Base-by-base conservation (phyloP, 2,797 vertebrate genomes). In the Rhodeus uyekii region DNA sequence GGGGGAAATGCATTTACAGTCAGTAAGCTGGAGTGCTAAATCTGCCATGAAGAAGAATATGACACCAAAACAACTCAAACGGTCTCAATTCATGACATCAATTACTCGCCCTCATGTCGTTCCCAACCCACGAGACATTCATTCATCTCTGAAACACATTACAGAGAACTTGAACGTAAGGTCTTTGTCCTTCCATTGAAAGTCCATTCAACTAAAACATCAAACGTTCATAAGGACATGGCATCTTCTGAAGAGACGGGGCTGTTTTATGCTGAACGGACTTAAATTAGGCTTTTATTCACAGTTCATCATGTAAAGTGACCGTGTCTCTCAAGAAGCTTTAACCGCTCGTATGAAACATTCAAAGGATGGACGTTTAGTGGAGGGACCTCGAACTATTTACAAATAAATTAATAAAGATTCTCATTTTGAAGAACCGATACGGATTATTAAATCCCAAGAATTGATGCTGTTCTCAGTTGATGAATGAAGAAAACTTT, bases 251-350 rank as follows among this genome's bases (percentile, higher is more conserved):
- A 48, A 71, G 42, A 71, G 42, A 19, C 16, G 2, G 2, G 39
- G 10, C 29, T 18, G 39, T 27, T 27, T 69, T 46, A 29, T 10
- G 2, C 5, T 27, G 24, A 44, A 68, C 7, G 44, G 16, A 44
- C 46, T 71, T 71, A 71, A 29, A 69, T 69, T 69, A n/a, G n/a
- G n/a, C 4, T 46, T 22, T 22, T 50, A 53, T 71, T 71, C 18
- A 69, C 42, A 19, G 8, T 29, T 46, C 8, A 18, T 29, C 14
- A 71, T 12, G 22, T 46, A 32, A 32, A 32, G 18, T 32, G 8
- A 48, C 34, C 29, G 42, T 2, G 27, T 71, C 68, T 71, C 27
- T 48, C 22, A 4, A 48, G 4, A 46, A 46, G 4, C 29, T 24
- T 46, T 69, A 39, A 27, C 8, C 3, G 7, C 39, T 68, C 24